A percentile compares a stretch with the other conserved stretches of the same genome.
Conservation (phyloP, 2,797 vertebrate genomes). For the Danionella dracula region DNA sequence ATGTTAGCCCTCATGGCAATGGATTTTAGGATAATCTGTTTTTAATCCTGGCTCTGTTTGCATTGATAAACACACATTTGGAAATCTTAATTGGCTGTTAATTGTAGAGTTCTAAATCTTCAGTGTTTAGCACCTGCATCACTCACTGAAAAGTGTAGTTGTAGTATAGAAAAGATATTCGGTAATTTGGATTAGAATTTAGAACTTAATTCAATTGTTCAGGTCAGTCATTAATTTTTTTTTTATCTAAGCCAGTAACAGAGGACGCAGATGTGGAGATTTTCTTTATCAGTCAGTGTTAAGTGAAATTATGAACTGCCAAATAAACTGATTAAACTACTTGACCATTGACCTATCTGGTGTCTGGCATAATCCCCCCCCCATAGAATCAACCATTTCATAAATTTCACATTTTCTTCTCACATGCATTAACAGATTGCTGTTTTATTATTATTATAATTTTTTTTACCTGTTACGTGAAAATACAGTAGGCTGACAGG, state of each 20-base stretch:
- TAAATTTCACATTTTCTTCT: too few species aligned
- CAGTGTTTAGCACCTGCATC: conserved; percentile 41
- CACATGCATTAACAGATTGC: too few species aligned
- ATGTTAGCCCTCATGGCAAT: conserved; percentile 13
- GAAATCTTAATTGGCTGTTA: conserved; percentile 52
- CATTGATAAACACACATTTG: conserved; percentile 52
- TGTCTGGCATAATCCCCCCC: too few species aligned
- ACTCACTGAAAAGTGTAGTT: conserved; percentile 3
- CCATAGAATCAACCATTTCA: too few species aligned
- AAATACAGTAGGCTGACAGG: too few species aligned
- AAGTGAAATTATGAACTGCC: not conserved
- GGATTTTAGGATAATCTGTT: conserved; percentile 34
- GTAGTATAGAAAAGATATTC: too few species aligned
- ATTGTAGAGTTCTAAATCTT: conserved; percentile 20
- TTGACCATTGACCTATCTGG: not conserved
- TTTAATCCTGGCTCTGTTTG: conserved; percentile 48
- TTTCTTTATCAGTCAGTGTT: conserved; percentile 8
- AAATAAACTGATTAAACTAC: conserved; percentile 15
- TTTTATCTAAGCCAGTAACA: not conserved
- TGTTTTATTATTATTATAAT: too few species aligned
- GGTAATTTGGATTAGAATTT: conserved; percentile 14
- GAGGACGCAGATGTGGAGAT: not conserved
- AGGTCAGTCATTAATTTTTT: not conserved
- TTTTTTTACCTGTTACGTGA: too few species aligned
- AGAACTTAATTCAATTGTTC: conserved; percentile 19